These are phyloP conservation scores for Lasioglossum oenotherae DNA, from an alignment of 2,888 invertebrate genomes.

Conservation along the genomic window DNA sequence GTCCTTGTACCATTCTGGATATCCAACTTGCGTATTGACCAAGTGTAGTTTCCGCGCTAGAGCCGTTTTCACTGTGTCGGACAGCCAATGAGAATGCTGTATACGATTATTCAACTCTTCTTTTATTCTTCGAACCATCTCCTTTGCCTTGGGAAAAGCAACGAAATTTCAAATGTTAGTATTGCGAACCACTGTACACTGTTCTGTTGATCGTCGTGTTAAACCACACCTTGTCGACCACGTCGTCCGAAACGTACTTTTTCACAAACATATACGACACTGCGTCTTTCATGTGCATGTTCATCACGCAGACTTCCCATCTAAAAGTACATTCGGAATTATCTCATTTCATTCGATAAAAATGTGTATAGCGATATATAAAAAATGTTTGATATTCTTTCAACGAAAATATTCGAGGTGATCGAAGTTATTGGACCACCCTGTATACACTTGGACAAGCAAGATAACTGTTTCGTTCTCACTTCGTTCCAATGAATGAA, in stretches of 20 bases:
- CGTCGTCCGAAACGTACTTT: conserved; percentile 46
- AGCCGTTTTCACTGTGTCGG: conserved; percentile 33
- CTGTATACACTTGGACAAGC: too few relatives aligned
- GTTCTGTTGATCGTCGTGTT: too few relatives aligned
- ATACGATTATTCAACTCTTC: conserved; percentile 50
- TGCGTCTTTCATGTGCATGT: conserved; percentile 58
- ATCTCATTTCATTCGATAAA: not conserved
- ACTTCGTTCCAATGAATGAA: too few relatives aligned
- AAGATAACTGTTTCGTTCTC: too few relatives aligned
- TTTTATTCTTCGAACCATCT: conserved; percentile 54
- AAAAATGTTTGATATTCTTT: too few relatives aligned
- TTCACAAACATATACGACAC: conserved; percentile 64
- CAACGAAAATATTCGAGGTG: too few relatives aligned
- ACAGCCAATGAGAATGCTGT: conserved; percentile 54
- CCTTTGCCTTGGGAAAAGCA: conserved; percentile 36
- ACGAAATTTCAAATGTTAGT: not conserved
- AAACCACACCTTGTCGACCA: conserved; percentile 39
- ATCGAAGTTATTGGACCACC: too few relatives aligned
- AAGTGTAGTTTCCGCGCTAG: conserved; percentile 55
- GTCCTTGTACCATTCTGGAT: conserved; percentile 66
- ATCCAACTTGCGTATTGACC: conserved; percentile 52
- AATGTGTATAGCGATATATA: too few relatives aligned
- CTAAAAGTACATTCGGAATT: conserved; percentile 35
- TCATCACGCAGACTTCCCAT: conserved; percentile 58
- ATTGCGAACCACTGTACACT: not conserved